Evolutionary conservation across 2,113 vertebrate genomes (phyloP).

Genomic region (Tympanuchus pallidicinctus): DNA sequence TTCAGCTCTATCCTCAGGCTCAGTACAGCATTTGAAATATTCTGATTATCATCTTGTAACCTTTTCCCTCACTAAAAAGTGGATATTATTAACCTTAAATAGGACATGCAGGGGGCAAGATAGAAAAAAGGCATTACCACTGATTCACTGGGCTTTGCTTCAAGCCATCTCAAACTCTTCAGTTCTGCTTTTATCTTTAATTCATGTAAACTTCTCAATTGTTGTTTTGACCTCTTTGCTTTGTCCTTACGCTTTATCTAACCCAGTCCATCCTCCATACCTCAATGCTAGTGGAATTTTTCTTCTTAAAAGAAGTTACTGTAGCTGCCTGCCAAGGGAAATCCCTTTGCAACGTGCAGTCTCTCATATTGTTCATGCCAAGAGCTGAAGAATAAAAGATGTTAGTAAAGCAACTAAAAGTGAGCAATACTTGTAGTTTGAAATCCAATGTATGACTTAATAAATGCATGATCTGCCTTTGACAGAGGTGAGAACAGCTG

Average conservation of each 20-base stretch:
- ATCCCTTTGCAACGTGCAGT: neutral
- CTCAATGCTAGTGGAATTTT: neutral
- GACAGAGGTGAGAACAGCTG: neutral
- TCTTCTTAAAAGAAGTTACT: neutral
- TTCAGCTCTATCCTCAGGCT: neutral
- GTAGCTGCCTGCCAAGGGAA: neutral
- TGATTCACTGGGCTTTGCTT: neutral
- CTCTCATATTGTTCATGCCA: neutral
- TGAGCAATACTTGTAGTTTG: neutral
- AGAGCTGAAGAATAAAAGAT: neutral
- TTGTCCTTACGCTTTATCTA: neutral
- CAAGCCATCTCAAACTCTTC: neutral
- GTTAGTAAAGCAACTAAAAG: neutral
- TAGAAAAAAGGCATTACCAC: neutral
- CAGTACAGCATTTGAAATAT: neutral
- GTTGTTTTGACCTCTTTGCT: neutral
- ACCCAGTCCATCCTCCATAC: no score
- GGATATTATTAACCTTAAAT: neutral
- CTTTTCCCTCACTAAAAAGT: neutral
- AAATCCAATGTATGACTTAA: neutral
- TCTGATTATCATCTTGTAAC: neutral
- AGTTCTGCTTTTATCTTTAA: neutral
- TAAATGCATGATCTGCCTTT: neutral
- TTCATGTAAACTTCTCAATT: neutral
- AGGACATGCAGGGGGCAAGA: neutral